Percentiles rank a stretch among this genome's conserved stretches.
phyloP scores from a whole-genome alignment of 1,140 invertebrate species.

The Chrysomallon squamiferum region DNA sequence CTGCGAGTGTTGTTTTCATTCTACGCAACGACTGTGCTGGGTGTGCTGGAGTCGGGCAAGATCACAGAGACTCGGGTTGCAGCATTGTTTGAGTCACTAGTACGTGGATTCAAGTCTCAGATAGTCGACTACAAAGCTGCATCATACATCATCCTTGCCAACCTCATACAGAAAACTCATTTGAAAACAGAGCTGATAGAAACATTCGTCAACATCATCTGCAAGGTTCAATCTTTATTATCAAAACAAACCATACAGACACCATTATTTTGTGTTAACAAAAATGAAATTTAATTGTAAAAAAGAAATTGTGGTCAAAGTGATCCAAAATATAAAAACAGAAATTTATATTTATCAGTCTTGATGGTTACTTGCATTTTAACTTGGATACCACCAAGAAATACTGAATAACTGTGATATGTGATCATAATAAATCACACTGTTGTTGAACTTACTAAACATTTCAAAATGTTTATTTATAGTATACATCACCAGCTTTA shows the following conservation, averaged over 20 bases:
- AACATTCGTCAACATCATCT: conserved; percentile 66
- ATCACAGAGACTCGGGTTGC: conserved; percentile 75
- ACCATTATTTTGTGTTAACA: too few relatives aligned
- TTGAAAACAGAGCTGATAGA: conserved; percentile 71
- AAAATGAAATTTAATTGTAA: too few relatives aligned
- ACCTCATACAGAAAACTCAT: conserved; percentile 71
- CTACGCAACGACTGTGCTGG: conserved; percentile 76
- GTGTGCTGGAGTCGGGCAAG: conserved; percentile 69
- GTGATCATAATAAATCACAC: too few relatives aligned
- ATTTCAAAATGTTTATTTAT: conserved; percentile 2
- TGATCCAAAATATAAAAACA: too few relatives aligned
- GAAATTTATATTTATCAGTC: too few relatives aligned
- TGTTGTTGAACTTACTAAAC: too few relatives aligned
- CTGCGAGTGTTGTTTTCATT: conserved; percentile 79
- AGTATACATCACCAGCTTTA: neutral
- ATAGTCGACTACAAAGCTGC: conserved; percentile 76
- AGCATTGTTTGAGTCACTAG: conserved; percentile 73
- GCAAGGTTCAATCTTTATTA: too few relatives aligned
- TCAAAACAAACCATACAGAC: too few relatives aligned
- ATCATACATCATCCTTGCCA: conserved; percentile 77
- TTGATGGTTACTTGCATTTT: too few relatives aligned
- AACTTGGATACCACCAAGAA: too few relatives aligned
- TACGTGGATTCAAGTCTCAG: conserved; percentile 73
- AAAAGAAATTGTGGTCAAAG: too few relatives aligned
- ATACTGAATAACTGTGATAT: too few relatives aligned